Evolutionary conservation across 2,113 vertebrate species (phyloP), one percentile per base, ranked within the genome.

Genomic region (Tretioscincus oriximinensis): DNA sequence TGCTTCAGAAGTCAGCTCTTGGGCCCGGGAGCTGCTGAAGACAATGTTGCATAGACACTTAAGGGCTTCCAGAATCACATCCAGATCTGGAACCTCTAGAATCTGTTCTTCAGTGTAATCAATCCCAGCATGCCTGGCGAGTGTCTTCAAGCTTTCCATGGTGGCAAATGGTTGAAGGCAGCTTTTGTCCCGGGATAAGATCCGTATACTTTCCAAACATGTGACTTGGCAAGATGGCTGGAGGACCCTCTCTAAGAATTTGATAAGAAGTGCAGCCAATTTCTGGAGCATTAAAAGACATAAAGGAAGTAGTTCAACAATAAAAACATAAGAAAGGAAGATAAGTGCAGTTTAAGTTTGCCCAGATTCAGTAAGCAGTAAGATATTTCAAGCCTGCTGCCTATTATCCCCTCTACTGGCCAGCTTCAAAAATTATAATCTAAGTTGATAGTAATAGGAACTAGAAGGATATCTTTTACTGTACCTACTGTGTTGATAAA

Each of bases 41-140:
- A 99, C 93, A 0, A 98, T 92, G 89, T 99, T 99, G 91, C 97
- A 98, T 73, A 99, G 93, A 80, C 97, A 97, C 88, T 99, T 99
- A 29, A 99, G 96, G 4, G 97, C 93, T 81, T 99, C 98, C 28
- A 97, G 94, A 2, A 97, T 95, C 0, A 96, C 95, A 1, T 97
- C 98, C 93, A 94, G 87, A 90, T 98, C 97, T 0, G 93, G 88
- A 29, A 94, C 89, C 77, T 96, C 95, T 4, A 92, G 85, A 24
- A 81, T 78, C 2, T 87, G 24, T 5, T 85, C 95, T 73, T 94
- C 94, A 0, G 89, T 84, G 60, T 70, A 77, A 1, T 86, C 70
- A 0, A 98, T 88, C 80, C 96, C 96, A 0, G 97, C 97, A 0
- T 95, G 93, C 65, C 85, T 87, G 65, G 95, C 93, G 0, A 99